phyloP scores from a whole-genome alignment of 2,797 vertebrate species.

The Sarcophilus harrisii region DNA sequence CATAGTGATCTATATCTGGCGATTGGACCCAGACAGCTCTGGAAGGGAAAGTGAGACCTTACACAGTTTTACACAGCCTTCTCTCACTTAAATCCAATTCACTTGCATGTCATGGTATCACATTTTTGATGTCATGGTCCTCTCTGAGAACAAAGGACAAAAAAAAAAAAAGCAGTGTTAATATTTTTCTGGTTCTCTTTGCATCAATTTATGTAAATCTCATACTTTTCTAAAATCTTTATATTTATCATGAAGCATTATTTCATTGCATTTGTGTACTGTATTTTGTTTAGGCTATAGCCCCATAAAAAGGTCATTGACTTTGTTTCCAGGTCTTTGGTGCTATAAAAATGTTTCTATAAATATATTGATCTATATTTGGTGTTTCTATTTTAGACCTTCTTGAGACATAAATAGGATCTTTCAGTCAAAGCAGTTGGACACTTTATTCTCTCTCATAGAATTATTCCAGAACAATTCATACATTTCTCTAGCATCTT shows the following conservation, averaged over 20 bases:
- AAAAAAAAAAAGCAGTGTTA: background rate
- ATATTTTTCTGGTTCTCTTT: background rate
- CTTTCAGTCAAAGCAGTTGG: background rate
- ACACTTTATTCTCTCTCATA: background rate
- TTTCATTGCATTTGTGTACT: background rate
- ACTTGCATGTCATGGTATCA: too few species aligned
- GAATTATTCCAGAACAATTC: background rate
- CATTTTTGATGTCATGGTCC: too few species aligned
- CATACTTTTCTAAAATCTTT: background rate
- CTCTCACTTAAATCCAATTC: too few species aligned
- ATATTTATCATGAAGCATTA: background rate
- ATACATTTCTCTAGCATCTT: background rate
- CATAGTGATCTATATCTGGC: too few species aligned
- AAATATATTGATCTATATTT: background rate
- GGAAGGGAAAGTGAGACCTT: too few species aligned
- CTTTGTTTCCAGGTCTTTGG: background rate
- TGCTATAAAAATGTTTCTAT: background rate
- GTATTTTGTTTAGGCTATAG: background rate
- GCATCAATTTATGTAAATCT: background rate
- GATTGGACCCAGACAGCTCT: too few species aligned
- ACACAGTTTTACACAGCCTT: too few species aligned
- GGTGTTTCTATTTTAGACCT: background rate
- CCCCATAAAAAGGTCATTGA: background rate
- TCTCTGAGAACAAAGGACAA: too few species aligned
- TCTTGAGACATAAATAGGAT: background rate